Evolutionary conservation across 2,797 vertebrate genomes (phyloP), one percentile per base, ranked within the genome.

Genomic region (Ctenochaetus hawaiiensis): DNA sequence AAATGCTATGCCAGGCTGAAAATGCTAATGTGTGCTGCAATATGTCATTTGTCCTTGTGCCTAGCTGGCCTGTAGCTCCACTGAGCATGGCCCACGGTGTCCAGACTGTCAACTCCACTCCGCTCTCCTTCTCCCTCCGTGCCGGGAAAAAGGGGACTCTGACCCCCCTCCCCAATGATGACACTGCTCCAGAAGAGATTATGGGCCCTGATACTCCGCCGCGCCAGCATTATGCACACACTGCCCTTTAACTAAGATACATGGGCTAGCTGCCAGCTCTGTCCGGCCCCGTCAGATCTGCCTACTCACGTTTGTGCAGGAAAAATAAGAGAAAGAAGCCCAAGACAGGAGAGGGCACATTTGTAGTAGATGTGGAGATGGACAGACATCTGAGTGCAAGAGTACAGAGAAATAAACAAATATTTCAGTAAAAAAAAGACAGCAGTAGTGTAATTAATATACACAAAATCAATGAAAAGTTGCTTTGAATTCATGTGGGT

Each of bases 171-270:
- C 7, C 6, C 7, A 39, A 89, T 86, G 88, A 93, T 91, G 90
- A 93, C 90, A 89, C 79, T 34, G 81, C 86, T 90, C 87, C 84
- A 89, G 83, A 85, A 84, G 87, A 90, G 91, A 93, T 93, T 92
- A 93, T 91, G 89, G 91, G 82, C 86, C 87, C 78, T 87, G 92
- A 93, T 92, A 89, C 80, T 84, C 67, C 47, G 48, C 83, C 64
- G 65, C 66, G 82, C 85, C 86, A 86, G 89, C 90, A 89, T 92
- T 93, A 93, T 89, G 79, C 91, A 87, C 89, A 90, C 81, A 13
- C 84, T 92, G 91, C 87, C 87, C 89, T 93, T 92, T 92, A 87
- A 83, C 90, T 84, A 90, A 83, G 88, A 88, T 47, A 83, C 87
- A 75, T 49, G 26, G 91, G 89, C 87, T 57, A 53, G 72, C 81